Conservation (phyloP, 1,140 invertebrate genomes). For the Tetranychus cinnabarinus region DNA sequence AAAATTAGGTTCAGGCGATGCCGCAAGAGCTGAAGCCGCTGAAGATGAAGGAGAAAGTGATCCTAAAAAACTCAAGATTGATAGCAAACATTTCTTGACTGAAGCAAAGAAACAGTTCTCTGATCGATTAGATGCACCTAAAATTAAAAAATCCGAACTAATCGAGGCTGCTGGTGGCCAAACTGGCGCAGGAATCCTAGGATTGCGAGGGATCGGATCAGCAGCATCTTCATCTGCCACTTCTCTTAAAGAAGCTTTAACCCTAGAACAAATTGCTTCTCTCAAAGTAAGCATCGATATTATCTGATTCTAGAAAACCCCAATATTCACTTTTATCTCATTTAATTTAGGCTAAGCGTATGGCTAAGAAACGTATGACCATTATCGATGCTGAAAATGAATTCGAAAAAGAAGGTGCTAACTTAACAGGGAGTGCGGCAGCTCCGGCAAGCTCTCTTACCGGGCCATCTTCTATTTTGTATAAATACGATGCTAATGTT, state of each 20-base stretch:
- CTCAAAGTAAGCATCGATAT: conserved; percentile 1
- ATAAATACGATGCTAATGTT: conserved; percentile 84
- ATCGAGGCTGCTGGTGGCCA: conserved; percentile 44
- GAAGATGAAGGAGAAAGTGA: not conserved
- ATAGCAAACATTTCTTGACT: not conserved
- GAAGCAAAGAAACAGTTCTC: conserved; percentile 43
- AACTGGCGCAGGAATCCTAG: not conserved
- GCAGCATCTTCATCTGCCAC: not conserved
- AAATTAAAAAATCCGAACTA: conserved; percentile 35
- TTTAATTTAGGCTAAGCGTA: conserved; percentile 53
- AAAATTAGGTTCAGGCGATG: not conserved
- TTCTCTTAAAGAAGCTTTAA: conserved; percentile 2
- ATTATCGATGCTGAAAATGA: conserved; percentile 55
- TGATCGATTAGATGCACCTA: conserved; percentile 76
- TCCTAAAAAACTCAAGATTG: conserved; percentile 3
- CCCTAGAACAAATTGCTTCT: conserved; percentile 4
- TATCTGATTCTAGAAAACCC: too few species aligned
- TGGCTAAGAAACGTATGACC: conserved; percentile 84
- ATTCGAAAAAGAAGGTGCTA: not conserved
- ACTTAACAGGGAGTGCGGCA: conserved; percentile 31
- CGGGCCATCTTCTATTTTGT: conserved; percentile 25
- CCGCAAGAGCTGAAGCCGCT: not conserved
- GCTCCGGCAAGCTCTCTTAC: conserved; percentile 31
- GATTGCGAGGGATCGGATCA: not conserved
- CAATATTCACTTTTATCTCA: not conserved